These are phyloP conservation scores for Sylvicola fuscatus DNA, from an alignment of 2,888 invertebrate species.

Conservation along the genomic window DNA sequence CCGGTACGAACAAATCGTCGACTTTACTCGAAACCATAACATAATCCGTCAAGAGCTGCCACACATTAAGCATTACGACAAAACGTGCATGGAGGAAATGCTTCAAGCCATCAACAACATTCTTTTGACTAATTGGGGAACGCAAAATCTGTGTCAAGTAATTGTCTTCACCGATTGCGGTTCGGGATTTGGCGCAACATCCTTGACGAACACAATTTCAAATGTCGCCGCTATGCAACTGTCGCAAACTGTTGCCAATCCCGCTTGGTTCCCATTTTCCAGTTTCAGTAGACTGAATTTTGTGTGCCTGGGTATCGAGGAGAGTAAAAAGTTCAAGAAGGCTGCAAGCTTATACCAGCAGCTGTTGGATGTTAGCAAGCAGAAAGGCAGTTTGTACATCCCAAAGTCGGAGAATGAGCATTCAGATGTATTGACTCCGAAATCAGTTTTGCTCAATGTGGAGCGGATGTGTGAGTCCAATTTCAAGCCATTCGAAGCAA, in stretches of 20 bases:
- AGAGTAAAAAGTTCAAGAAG: constrained; percentile 33
- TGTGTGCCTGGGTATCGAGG: constrained; percentile 43
- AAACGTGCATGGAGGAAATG: constrained; percentile 63
- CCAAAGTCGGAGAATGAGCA: constrained; percentile 29
- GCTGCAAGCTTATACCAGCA: constrained; percentile 39
- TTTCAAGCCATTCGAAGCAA: constrained; percentile 51
- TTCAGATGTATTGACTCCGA: not conserved
- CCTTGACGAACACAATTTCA: constrained; percentile 35
- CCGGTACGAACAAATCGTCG: constrained; percentile 38
- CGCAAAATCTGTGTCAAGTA: constrained; percentile 65
- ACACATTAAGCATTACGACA: constrained; percentile 65
- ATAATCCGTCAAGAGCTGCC: constrained; percentile 52
- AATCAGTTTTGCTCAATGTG: constrained; percentile 22
- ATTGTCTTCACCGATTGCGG: constrained; percentile 58
- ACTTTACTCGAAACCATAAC: constrained; percentile 80
- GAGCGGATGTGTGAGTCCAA: constrained; percentile 48
- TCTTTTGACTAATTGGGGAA: constrained; percentile 77
- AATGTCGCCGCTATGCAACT: constrained; percentile 4
- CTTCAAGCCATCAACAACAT: constrained; percentile 59
- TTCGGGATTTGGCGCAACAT: constrained; percentile 42
- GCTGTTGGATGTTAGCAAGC: constrained; percentile 53
- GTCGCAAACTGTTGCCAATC: constrained; percentile 7
- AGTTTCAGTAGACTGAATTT: constrained; percentile 65
- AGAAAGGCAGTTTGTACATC: constrained; percentile 36
- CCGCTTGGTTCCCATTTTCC: constrained; percentile 54